Conservation (phyloP, 2,113 vertebrate genomes). For the Genyomyrus donnyi region DNA sequence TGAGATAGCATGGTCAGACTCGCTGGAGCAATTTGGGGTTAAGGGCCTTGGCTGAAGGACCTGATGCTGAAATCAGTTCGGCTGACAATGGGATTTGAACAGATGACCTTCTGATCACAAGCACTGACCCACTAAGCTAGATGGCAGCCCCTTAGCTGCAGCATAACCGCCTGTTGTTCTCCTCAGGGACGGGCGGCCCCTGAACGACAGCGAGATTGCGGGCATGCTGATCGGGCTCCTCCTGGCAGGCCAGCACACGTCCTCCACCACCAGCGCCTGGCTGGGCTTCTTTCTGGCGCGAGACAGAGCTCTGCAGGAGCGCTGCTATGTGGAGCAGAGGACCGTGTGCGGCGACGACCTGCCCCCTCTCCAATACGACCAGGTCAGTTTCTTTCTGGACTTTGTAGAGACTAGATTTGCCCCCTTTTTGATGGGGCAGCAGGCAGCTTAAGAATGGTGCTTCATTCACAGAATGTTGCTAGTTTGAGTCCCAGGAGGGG, state of each 20-base stretch:
- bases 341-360: slow-evolving; percentile 74
- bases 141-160: neutral
- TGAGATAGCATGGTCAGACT: neutral
- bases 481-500: neutral
- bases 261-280: slow-evolving; percentile 94
- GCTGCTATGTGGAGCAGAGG: slow-evolving; percentile 82
- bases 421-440: neutral
- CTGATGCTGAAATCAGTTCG: neutral
- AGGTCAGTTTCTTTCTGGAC: slow-evolving; percentile 58
- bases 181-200: slow-evolving; percentile 67
- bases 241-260: slow-evolving; percentile 91
- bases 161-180: neutral
- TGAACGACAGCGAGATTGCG: slow-evolving; percentile 74
- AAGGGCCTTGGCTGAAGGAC: neutral
- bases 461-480: neutral
- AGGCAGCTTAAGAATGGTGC: neutral
- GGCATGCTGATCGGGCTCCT: slow-evolving; percentile 93
- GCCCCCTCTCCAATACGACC: slow-evolving; percentile 71
- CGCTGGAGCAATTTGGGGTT: neutral
- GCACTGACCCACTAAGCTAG: neutral
- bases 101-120: neutral
- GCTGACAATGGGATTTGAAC: neutral
- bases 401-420: neutral
- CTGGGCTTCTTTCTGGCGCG: slow-evolving; percentile 88
- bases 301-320: slow-evolving; percentile 70